phyloP scores from a whole-genome alignment of 2,888 invertebrate species.

The Cyrtodaria siliqua region DNA sequence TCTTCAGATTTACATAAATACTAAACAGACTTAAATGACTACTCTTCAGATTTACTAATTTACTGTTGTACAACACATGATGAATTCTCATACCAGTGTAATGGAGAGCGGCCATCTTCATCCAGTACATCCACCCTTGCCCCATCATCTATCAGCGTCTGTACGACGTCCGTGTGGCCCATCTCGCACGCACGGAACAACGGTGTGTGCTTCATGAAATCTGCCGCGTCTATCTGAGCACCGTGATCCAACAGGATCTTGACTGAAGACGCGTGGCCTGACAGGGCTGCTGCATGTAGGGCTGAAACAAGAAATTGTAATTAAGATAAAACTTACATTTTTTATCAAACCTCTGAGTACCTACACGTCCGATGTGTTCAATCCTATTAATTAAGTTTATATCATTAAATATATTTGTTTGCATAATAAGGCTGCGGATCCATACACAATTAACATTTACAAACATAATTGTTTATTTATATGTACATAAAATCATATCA shows the following conservation, averaged over 20 bases:
- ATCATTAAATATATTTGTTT: too few relatives aligned
- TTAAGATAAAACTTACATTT: too few relatives aligned
- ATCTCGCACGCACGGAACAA: conserved; percentile 85
- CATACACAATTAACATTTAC: too few relatives aligned
- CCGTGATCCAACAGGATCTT: conserved; percentile 82
- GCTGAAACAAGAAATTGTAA: conserved; percentile 71
- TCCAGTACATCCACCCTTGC: conserved; percentile 84
- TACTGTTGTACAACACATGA: neutral
- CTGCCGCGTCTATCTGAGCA: conserved; percentile 81
- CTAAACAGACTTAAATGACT: too few relatives aligned
- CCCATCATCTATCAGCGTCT: conserved; percentile 83
- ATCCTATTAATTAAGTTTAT: too few relatives aligned
- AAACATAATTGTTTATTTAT: too few relatives aligned
- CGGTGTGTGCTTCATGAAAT: conserved; percentile 85
- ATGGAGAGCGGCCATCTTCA: conserved; percentile 84
- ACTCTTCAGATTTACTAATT: too few relatives aligned
- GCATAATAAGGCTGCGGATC: too few relatives aligned
- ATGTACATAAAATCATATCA: too few relatives aligned
- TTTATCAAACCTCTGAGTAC: too few relatives aligned
- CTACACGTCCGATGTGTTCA: too few relatives aligned
- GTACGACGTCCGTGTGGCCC: conserved; percentile 83
- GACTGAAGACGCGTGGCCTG: conserved; percentile 84
- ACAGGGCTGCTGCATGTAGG: conserved; percentile 84
- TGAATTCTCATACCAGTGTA: conserved; percentile 83
- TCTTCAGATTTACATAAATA: too few relatives aligned